Evolutionary conservation across 2,797 vertebrate genomes (phyloP).

Genomic region (Holocentrus rufus): DNA sequence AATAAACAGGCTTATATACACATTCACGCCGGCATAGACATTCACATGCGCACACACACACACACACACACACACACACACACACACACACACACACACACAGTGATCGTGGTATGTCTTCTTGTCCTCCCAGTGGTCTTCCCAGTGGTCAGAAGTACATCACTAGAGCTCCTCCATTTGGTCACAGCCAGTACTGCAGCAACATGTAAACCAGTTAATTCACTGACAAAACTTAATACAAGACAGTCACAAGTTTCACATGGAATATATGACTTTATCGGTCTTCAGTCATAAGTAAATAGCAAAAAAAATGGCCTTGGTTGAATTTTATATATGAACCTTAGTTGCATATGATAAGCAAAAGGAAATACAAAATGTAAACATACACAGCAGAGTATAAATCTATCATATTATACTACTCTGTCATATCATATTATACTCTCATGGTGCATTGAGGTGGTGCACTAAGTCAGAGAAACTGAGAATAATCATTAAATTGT

Average conservation of each 20-base stretch:
- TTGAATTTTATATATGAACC: not conserved
- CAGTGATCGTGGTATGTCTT: constrained; percentile 30
- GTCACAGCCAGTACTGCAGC: constrained; percentile 74
- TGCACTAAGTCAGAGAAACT: too few species aligned
- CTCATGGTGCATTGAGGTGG: too few species aligned
- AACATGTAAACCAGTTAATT: not conserved
- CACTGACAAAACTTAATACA: not conserved
- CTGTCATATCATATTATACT: too few species aligned
- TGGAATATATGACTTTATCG: too few species aligned
- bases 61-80: not conserved
- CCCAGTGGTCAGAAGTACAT: constrained; percentile 72
- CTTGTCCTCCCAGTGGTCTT: constrained; percentile 50
- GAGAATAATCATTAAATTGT: too few species aligned
- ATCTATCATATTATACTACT: too few species aligned
- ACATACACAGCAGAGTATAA: too few species aligned
- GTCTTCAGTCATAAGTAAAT: not conserved
- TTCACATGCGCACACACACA: constrained; percentile 8
- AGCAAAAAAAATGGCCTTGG: not conserved
- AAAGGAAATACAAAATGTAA: too few species aligned
- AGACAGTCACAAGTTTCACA: not conserved
- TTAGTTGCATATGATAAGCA: too few species aligned
- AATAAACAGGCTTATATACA: constrained; percentile 36
- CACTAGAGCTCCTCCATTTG: constrained; percentile 86
- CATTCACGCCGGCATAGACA: constrained; percentile 35
- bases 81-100: not conserved